Conservation (phyloP, 2,113 vertebrate genomes). For the Nothocercus nigrocapillus region DNA sequence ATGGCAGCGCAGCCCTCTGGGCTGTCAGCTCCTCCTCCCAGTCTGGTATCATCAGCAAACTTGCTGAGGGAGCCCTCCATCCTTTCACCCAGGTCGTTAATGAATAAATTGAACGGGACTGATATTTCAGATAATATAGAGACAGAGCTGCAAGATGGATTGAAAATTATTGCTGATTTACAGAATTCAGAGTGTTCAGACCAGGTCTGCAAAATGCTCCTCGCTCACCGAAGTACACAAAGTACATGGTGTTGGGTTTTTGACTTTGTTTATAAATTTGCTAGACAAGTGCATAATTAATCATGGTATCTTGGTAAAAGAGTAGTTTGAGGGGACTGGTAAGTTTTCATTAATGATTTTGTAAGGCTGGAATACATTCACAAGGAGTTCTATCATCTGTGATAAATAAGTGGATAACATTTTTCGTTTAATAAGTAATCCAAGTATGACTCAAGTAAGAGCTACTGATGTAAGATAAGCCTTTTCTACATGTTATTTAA, state of each 20-base stretch:
- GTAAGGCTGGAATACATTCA: background rate
- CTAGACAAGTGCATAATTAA: background rate
- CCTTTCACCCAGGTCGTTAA: no score
- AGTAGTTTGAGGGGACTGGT: background rate
- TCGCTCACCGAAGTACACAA: background rate
- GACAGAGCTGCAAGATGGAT: background rate
- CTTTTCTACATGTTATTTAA: background rate
- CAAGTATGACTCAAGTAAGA: background rate
- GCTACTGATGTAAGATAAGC: background rate
- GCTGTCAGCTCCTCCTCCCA: no score
- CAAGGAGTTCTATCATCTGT: background rate
- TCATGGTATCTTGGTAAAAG: background rate
- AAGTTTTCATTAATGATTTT: background rate
- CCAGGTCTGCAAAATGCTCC: background rate
- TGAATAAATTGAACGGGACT: no score
- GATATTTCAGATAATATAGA: background rate
- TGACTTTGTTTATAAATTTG: background rate
- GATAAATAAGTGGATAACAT: slow-evolving; percentile 2
- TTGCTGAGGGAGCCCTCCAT: no score
- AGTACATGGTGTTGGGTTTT: background rate
- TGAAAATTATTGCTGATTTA: background rate
- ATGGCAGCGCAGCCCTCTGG: no score
- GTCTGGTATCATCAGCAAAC: no score
- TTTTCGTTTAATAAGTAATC: slow-evolving; percentile 32
- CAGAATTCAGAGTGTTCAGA: background rate